Percentiles rank a stretch among this genome's conserved stretches.
Evolutionary conservation across 2,888 invertebrate genomes (phyloP).

Genomic region (Tridacna gigas): DNA sequence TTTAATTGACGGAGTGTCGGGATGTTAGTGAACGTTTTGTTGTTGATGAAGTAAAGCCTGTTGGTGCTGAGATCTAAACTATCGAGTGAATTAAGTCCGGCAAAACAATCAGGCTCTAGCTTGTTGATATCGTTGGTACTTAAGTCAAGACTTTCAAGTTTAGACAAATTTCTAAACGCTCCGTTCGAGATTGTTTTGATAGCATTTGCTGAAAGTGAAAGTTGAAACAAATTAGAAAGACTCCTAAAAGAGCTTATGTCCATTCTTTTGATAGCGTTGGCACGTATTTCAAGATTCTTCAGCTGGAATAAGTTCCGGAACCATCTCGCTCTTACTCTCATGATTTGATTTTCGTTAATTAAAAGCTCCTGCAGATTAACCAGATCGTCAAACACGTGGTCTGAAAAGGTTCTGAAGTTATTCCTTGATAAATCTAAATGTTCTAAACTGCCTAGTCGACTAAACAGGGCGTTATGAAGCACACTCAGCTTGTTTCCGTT

Average conservation of each 20-base stretch:
- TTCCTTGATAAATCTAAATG: slow-evolving; percentile 69
- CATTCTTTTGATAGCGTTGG: slow-evolving; percentile 66
- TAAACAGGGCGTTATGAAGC: slow-evolving; percentile 56
- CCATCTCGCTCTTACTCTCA: slow-evolving; percentile 65
- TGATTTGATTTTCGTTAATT: slow-evolving; percentile 68
- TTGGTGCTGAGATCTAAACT: slow-evolving; percentile 70
- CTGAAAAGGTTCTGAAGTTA: slow-evolving; percentile 64
- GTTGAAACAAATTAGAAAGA: slow-evolving; percentile 60
- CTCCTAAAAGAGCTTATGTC: slow-evolving; percentile 65
- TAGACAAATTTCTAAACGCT: slow-evolving; percentile 87
- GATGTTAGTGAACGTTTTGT: slow-evolving; percentile 63
- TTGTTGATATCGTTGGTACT: slow-evolving; percentile 71
- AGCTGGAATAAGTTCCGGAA: slow-evolving; percentile 64
- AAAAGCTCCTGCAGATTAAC: slow-evolving; percentile 61
- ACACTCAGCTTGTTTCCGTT: slow-evolving; percentile 68
- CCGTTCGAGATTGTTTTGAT: slow-evolving; percentile 66
- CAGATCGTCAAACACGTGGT: slow-evolving; percentile 65
- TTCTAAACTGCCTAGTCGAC: slow-evolving; percentile 52
- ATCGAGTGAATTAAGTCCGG: slow-evolving; percentile 61
- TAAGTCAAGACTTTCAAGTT: slow-evolving; percentile 68
- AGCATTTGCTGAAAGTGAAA: slow-evolving; percentile 68
- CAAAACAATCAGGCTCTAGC: slow-evolving; percentile 67
- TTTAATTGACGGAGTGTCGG: slow-evolving; percentile 59
- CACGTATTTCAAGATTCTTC: slow-evolving; percentile 65
- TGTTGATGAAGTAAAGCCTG: slow-evolving; percentile 61